These are phyloP conservation scores for Nemapogon koenigi DNA, from an alignment of 2,888 invertebrate species.

Conservation along the genomic window DNA sequence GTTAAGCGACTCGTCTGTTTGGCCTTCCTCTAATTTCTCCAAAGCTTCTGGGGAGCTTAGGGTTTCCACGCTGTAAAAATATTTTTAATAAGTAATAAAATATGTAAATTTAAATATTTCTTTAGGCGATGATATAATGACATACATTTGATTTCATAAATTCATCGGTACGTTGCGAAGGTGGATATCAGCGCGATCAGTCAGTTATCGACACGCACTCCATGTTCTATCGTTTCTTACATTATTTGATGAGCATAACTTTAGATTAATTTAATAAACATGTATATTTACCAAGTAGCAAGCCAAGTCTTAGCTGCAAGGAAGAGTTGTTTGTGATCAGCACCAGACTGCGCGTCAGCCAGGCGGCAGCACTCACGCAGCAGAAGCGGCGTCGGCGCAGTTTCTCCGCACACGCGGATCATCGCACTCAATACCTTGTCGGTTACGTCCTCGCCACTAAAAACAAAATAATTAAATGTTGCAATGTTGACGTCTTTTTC, in stretches of 20 bases:
- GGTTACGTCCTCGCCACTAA: constrained; percentile 38
- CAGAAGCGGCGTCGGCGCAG: constrained; percentile 43
- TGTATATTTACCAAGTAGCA: constrained; percentile 65
- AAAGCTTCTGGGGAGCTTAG: constrained; percentile 44
- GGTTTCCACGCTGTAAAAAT: constrained; percentile 37
- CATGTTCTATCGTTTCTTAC: too few species aligned
- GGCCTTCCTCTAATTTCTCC: constrained; percentile 51
- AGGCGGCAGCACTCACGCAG: constrained; percentile 61
- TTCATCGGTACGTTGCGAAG: too few species aligned
- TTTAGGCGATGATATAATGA: too few species aligned
- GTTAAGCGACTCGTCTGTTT: constrained; percentile 46
- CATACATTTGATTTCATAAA: too few species aligned
- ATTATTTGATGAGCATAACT: too few species aligned
- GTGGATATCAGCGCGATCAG: too few species aligned
- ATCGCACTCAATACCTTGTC: constrained; percentile 43
- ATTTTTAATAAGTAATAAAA: too few species aligned
- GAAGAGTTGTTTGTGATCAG: constrained; percentile 82
- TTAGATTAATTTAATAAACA: too few species aligned
- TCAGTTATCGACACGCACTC: too few species aligned
- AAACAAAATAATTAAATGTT: constrained; percentile 3
- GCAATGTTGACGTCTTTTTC: too few species aligned
- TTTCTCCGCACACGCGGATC: constrained; percentile 47
- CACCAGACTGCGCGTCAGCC: constrained; percentile 84
- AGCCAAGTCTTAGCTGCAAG: constrained; percentile 83
- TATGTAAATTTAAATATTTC: too few species aligned